phyloP scores from a whole-genome alignment of 2,113 vertebrate genomes.

The Emydura subglobosa region DNA sequence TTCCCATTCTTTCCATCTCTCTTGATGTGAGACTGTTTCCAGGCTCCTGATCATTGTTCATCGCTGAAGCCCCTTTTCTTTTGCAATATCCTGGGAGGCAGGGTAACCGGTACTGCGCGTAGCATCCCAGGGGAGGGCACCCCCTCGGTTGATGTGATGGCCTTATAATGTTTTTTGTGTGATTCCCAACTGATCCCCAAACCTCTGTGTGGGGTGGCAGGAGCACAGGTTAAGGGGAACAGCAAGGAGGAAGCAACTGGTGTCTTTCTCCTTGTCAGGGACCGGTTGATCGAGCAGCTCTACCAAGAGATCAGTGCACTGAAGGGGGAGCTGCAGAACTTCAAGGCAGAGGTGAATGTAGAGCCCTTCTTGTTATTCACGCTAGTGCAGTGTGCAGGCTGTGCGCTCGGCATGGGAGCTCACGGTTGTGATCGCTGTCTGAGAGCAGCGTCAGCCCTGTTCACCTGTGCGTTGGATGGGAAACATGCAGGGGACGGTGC shows the following conservation, averaged over 20 bases:
- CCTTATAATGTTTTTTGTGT: neutral
- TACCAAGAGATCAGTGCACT: slow-evolving; percentile 87
- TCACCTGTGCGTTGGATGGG: fast-evolving
- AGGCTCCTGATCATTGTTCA: neutral
- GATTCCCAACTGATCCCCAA: neutral
- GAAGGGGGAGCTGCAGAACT: slow-evolving; percentile 89
- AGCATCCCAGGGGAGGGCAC: neutral
- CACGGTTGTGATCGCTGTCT: neutral
- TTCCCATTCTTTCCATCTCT: neutral
- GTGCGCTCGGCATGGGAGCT: neutral
- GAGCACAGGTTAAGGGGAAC: neutral
- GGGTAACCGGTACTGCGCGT: neutral
- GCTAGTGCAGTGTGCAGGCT: neutral
- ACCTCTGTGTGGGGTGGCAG: neutral
- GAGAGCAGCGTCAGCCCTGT: neutral
- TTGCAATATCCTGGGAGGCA: neutral
- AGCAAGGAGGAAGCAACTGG: neutral
- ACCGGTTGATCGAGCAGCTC: slow-evolving; percentile 90
- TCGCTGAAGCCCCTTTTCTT: neutral
- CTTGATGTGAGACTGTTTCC: neutral
- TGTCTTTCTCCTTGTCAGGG: slow-evolving; percentile 80
- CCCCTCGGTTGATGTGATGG: neutral
- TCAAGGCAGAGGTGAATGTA: slow-evolving; percentile 89
- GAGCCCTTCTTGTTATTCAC: fast-evolving
- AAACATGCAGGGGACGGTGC: neutral